These are phyloP conservation scores for Keiferia lycopersicella DNA, from an alignment of 2,888 invertebrate genomes.

Conservation along the genomic window DNA sequence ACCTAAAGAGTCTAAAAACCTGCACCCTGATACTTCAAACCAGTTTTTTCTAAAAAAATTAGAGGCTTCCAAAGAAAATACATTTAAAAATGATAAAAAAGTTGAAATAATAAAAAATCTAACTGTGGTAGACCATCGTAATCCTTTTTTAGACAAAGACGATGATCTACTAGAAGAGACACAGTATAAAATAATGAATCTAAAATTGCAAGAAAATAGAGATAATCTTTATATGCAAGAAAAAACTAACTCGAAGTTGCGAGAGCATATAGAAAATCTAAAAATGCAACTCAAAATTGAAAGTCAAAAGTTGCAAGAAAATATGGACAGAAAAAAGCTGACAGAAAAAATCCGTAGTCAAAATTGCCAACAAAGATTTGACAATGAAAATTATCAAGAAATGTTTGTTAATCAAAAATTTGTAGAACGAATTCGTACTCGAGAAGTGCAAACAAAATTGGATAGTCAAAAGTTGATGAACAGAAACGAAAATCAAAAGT, in stretches of 20 bases:
- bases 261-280: too few relatives aligned
- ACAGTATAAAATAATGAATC: conserved; percentile 1
- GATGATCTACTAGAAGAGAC: conserved; percentile 7
- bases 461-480: too few relatives aligned
- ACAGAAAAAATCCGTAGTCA: conserved; percentile 2
- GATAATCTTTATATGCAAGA: too few relatives aligned
- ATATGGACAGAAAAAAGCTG: background rate
- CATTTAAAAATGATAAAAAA: background rate
- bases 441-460: too few relatives aligned
- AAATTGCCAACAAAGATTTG: background rate
- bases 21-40: background rate
- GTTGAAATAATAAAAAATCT: background rate
- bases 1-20: conserved; percentile 3
- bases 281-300: too few relatives aligned
- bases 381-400: background rate
- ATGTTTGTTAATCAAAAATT: background rate
- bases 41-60: background rate
- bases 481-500: too few relatives aligned
- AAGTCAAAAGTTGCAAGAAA: background rate
- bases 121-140: background rate
- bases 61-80: background rate
- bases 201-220: conserved; percentile 8
- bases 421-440: too few relatives aligned
- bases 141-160: conserved; percentile 5
- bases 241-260: too few relatives aligned